Evolutionary conservation across 37 sponge, comb jelly and placozoan species (phyloP), one percentile per base, ranked within the genome.

Genomic region (Axinella damicornis): DNA sequence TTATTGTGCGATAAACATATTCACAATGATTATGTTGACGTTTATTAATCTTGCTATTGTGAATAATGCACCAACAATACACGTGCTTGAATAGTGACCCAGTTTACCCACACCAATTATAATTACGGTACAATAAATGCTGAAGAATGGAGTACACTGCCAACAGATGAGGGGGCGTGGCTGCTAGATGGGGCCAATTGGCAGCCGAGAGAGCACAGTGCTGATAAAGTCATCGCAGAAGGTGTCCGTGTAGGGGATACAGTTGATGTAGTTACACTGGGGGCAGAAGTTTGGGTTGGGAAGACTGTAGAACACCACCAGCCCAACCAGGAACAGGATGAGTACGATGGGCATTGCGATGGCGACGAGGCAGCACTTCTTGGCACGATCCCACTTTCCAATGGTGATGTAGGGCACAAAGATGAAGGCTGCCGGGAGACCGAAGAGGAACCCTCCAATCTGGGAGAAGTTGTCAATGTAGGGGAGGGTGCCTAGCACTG

Each of bases 381-480:
- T 89, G 0, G 72, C 70, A 6, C 72, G 54, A 73, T 95, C 95
- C 86, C 91, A 93, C 66, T 91, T 95, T 32, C 95, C 95, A 35
- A 98, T 88, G 17, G 90, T 93, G 69, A 98, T 93, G 89, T 93
- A 98, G 24, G 98, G 98, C 0, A 98, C 92, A 74, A 98, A 93
- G 46, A 98, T 76, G 57, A 93, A 85, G 41, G 95, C 91, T 22
- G 94, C 69, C n/a, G 93, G 65, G 18, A 93, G 74, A 14, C 98
- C 98, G 69, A 93, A 93, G 30, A 94, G 21, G 56, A 98, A 91
- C 2, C 98, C 98, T 40, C 97, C 97, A 57, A 96, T 82, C 63
- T 92, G 82, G 14, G 96, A 76, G 86, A 85, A 89, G 86, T 98
- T 98, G 73, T 98, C 98, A 28, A 98, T 83, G 80, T 98, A 98